A percentile compares a stretch with the other conserved stretches of the same genome.
Evolutionary conservation across 2,888 invertebrate species (phyloP).

Genomic region (Lampropteryx suffumata): DNA sequence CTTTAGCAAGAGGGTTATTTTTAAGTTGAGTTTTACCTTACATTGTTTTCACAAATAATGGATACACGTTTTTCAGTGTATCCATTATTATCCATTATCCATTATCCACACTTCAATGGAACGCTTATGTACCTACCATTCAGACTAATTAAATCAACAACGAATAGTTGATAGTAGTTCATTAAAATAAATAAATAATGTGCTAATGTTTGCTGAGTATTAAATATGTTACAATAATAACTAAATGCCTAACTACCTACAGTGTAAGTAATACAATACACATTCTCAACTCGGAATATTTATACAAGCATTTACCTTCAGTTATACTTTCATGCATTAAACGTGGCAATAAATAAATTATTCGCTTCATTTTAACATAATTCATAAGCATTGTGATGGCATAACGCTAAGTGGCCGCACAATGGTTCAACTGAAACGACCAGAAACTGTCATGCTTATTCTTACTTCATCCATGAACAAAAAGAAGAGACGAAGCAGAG

Average conservation of each 20-base stretch:
- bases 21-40: no score
- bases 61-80: no score
- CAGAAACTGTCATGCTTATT: constrained; percentile 56
- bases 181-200: constrained; percentile 1
- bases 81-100: no score
- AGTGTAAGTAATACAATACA: no score
- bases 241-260: no score
- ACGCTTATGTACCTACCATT: no score
- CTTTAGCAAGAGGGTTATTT: no score
- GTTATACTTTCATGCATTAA: constrained; percentile 32
- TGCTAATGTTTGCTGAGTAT: not conserved
- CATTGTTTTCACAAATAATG: no score
- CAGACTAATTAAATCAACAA: no score
- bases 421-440: constrained; percentile 53
- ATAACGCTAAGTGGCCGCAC: constrained; percentile 55
- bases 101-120: no score
- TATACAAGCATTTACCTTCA: constrained; percentile 27
- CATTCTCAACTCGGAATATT: constrained; percentile 18
- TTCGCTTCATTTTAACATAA: constrained; percentile 47
- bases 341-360: constrained; percentile 40
- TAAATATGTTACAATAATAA: constrained; percentile 5
- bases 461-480: constrained; percentile 58
- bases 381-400: constrained; percentile 46
- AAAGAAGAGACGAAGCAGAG: constrained; percentile 59
- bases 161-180: not conserved